Percentiles rank a stretch among this genome's conserved stretches.
These are phyloP conservation scores for Netelia virgata DNA, from an alignment of 2,888 invertebrate species.

Conservation along the genomic window DNA sequence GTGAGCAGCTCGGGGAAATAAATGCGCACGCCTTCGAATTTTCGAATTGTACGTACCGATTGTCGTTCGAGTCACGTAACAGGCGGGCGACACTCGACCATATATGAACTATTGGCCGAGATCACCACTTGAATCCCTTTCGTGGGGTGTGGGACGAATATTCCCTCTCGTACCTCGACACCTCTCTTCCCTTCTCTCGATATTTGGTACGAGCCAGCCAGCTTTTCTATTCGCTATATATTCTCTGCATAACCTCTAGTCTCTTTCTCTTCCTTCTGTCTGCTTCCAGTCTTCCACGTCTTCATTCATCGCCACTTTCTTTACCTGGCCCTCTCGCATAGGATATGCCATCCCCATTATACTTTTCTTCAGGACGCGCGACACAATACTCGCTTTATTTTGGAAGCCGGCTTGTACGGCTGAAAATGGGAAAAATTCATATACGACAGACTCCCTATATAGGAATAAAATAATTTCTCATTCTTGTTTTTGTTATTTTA, in stretches of 20 bases:
- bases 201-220: conserved; percentile 20
- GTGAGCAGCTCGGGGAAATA: conserved; percentile 73
- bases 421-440: not conserved
- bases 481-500: too few species aligned
- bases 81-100: conserved; percentile 73
- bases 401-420: not conserved
- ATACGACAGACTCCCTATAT: not conserved
- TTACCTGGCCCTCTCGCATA: not conserved
- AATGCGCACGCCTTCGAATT: conserved; percentile 77
- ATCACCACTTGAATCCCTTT: conserved; percentile 71
- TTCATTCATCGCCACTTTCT: not conserved
- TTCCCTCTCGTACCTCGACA: conserved; percentile 34
- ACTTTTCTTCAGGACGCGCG: not conserved
- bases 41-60: conserved; percentile 70
- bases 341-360: not conserved
- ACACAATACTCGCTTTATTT: not conserved
- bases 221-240: not conserved
- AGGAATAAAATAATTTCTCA: too few species aligned
- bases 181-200: conserved; percentile 14
- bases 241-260: not conserved
- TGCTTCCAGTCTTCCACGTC: not conserved
- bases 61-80: conserved; percentile 76
- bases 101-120: conserved; percentile 78
- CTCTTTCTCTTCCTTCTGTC: not conserved
- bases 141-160: conserved; percentile 17